These are phyloP conservation scores for Aphelenchoides avenae DNA, from an alignment of 1,140 invertebrate genomes.

Conservation along the genomic window DNA sequence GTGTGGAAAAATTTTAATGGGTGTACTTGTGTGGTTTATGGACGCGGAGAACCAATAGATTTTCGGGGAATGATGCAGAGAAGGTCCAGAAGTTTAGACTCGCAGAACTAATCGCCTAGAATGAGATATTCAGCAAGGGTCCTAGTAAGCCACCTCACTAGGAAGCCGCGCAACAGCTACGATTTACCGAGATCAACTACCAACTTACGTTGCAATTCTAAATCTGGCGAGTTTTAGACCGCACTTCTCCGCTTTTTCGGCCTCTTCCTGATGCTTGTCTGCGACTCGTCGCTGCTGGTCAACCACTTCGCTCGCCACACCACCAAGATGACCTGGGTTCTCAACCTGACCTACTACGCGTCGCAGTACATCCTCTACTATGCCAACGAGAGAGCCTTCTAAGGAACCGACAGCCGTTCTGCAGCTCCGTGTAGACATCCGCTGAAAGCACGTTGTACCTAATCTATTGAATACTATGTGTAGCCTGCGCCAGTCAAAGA, in stretches of 20 bases:
- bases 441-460: too few relatives aligned
- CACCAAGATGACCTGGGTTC: slow-evolving; percentile 24
- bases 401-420: slow-evolving; percentile 13
- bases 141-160: too few relatives aligned
- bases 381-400: slow-evolving; percentile 36
- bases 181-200: neutral
- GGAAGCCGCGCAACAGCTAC: neutral
- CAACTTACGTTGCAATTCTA: neutral
- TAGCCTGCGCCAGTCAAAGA: neutral
- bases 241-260: slow-evolving; percentile 38
- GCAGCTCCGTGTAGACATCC: too few relatives aligned
- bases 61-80: too few relatives aligned
- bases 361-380: slow-evolving; percentile 38
- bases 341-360: slow-evolving; percentile 36
- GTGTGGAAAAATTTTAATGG: too few relatives aligned
- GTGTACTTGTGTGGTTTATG: too few relatives aligned
- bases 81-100: too few relatives aligned
- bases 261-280: slow-evolving; percentile 33
- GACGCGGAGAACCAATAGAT: too few relatives aligned
- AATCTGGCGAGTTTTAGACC: slow-evolving; percentile 19
- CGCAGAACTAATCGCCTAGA: too few relatives aligned
- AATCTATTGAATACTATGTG: too few relatives aligned
- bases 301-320: slow-evolving; percentile 41
- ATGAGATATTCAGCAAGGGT: too few relatives aligned
- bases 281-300: slow-evolving; percentile 26